phyloP scores from a whole-genome alignment of 2,888 invertebrate species.

The Coenonympha arcania region DNA sequence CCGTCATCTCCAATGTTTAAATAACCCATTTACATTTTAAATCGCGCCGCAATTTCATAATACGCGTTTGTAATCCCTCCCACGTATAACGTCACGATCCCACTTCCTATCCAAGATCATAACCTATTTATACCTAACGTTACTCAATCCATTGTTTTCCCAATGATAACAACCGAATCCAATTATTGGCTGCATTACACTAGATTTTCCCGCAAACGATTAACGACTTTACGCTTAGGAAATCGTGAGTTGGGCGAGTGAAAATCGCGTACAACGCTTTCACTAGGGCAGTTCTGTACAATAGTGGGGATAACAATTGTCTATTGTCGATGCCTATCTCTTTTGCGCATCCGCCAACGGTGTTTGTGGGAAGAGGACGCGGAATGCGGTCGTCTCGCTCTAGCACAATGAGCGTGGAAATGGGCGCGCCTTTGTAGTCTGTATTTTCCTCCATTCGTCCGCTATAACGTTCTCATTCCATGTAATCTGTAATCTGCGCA shows the following conservation, averaged over 20 bases:
- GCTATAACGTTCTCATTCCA: slow-evolving; percentile 36
- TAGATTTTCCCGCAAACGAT: slow-evolving; percentile 31
- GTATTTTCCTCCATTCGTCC: slow-evolving; percentile 63
- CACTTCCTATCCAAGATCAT: slow-evolving; percentile 38
- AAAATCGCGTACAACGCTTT: slow-evolving; percentile 39
- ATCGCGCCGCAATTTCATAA: slow-evolving; percentile 18
- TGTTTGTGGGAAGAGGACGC: slow-evolving; percentile 51
- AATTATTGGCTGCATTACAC: slow-evolving; percentile 60
- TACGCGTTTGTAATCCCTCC: slow-evolving; percentile 33
- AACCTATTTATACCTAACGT: slow-evolving; percentile 47
- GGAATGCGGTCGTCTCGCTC: slow-evolving; percentile 41
- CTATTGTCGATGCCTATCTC: slow-evolving; percentile 71
- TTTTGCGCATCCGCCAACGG: slow-evolving; percentile 52
- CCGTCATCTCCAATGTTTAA: neutral
- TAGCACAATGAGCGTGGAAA: slow-evolving; percentile 54
- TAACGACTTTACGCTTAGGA: slow-evolving; percentile 31
- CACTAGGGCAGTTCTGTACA: slow-evolving; percentile 49
- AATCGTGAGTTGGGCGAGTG: slow-evolving; percentile 25
- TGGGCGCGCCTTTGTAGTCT: slow-evolving; percentile 48
- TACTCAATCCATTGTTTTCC: slow-evolving; percentile 60
- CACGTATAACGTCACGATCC: slow-evolving; percentile 41
- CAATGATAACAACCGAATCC: slow-evolving; percentile 63
- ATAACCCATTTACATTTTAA: slow-evolving; percentile 15
- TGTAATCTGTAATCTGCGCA: slow-evolving; percentile 42
- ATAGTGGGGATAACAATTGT: slow-evolving; percentile 72